These are phyloP conservation scores for Nineta flava DNA, from an alignment of 2,888 invertebrate species.

Conservation along the genomic window DNA sequence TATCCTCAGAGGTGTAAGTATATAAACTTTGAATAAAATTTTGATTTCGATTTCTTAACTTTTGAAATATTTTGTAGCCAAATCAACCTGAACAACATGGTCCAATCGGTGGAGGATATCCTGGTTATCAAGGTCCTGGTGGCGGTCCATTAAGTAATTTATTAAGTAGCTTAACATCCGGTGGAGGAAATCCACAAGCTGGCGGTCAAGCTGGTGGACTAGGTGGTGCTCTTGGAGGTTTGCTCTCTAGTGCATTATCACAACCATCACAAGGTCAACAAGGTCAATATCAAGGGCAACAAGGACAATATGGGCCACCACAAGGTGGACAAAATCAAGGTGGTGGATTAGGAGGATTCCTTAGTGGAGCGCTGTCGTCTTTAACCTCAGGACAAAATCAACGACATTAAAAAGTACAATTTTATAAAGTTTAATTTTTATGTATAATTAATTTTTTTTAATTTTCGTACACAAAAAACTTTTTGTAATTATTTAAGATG, in stretches of 20 bases:
- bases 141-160: conserved; percentile 5
- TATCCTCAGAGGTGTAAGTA: conserved; percentile 17
- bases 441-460: too few relatives aligned
- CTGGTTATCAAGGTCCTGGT: conserved; percentile 14
- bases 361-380: background rate
- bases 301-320: background rate
- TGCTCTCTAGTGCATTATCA: background rate
- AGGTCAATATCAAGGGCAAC: background rate
- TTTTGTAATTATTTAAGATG: too few relatives aligned
- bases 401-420: background rate
- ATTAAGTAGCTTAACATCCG: conserved; percentile 1
- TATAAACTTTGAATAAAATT: background rate
- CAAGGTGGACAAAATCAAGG: background rate
- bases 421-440: too few relatives aligned
- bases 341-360: background rate
- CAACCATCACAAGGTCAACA: background rate
- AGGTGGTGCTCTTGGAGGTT: background rate
- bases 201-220: background rate
- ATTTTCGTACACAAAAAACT: too few relatives aligned
- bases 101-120: conserved; percentile 10
- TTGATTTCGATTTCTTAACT: too few relatives aligned
- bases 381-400: background rate
- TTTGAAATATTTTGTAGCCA: conserved; percentile 1
- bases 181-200: conserved; percentile 2
- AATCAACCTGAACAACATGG: conserved; percentile 7